Evolutionary conservation across 1,140 invertebrate species (phyloP), one percentile per base, ranked within the genome.

Genomic region (Eurosta solidaginis): DNA sequence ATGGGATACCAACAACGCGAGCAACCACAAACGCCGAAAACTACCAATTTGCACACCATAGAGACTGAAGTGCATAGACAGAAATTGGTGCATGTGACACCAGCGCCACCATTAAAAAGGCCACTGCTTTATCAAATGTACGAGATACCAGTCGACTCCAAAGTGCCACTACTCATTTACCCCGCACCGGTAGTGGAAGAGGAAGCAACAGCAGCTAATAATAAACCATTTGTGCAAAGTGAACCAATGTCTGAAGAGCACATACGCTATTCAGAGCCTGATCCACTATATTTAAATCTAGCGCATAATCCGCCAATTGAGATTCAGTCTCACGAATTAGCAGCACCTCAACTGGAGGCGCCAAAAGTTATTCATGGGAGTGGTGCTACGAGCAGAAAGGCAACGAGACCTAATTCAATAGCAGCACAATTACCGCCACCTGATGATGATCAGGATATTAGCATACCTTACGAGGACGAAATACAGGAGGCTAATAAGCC

Each of bases 251-350:
- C 85, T 63, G 81, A 83, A 80, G 80, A 84, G 0, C 73, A 83
- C 6, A 81, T 84, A 63, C 82, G 81, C 17, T 89, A 85, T 78
- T 88, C 88, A 0, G 88, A 89, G 76, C 83, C 84, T 7, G 88
- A 89, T 86, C 88, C 88, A 5, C 74, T 88, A 27, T 88, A 88
- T 81, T 77, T 81, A 3, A 81, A 87, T 73, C 73, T 84, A 45
- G 80, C 81, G 78, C 80, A 83, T n/a, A 49, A 45, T 36, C 27
- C 44, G 1, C 12, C 59, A 44, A 14, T 68, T 40, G 47, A 73
- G 1, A 20, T 17, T 2, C 17, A 40, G 40, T 27, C 49, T 14
- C 27, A 76, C 40, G 68, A 59, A 33, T 22, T 52, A 2, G n/a
- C 27, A 6, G 79, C 83, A 45, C 63, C 82, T 17, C 82, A 83